These are phyloP conservation scores for Blennius ocellaris DNA, from an alignment of 2,113 vertebrate species.

Conservation along the genomic window DNA sequence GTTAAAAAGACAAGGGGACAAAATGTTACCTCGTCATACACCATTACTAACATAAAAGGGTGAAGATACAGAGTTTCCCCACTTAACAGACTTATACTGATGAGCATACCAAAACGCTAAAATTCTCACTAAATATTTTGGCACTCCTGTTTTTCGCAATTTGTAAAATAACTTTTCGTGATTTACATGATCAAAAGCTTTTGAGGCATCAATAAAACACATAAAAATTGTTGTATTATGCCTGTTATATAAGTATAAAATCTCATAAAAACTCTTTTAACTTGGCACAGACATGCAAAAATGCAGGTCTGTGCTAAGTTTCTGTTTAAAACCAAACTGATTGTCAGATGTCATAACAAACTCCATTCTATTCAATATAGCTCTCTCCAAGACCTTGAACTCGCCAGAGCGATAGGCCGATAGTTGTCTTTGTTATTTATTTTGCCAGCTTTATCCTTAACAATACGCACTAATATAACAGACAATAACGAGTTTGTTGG, in stretches of 20 bases:
- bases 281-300: no score
- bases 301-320: background rate
- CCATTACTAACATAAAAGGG: background rate
- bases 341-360: rapidly evolving
- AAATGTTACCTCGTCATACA: background rate
- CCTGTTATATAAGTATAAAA: rapidly evolving
- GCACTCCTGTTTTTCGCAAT: background rate
- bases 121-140: background rate
- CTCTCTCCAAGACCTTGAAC: background rate
- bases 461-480: background rate
- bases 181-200: background rate
- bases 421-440: background rate
- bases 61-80: background rate
- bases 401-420: background rate
- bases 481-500: background rate
- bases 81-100: rapidly evolving
- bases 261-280: no score
- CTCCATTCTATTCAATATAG: rapidly evolving
- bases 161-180: background rate
- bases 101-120: background rate
- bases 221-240: background rate
- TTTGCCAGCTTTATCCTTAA: background rate
- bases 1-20: background rate
- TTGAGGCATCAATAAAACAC: background rate
- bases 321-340: background rate